These are phyloP conservation scores for Malacoraja senta DNA, from an alignment of 2,797 vertebrate genomes.

Conservation along the genomic window DNA sequence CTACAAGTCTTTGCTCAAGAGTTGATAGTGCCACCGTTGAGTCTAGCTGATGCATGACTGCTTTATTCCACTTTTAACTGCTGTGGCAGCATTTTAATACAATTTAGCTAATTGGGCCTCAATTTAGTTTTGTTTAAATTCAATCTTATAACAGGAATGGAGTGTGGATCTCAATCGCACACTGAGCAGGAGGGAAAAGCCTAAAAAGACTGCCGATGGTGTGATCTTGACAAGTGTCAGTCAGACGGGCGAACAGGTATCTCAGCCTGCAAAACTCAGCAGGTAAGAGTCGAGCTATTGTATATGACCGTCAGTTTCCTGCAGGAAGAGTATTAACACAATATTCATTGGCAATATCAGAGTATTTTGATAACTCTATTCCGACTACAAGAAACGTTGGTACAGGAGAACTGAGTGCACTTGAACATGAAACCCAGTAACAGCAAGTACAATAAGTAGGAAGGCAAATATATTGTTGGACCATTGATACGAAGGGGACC, in stretches of 20 bases:
- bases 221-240: conserved; percentile 86
- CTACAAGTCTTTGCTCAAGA: not conserved
- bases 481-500: too few relatives aligned
- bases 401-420: too few relatives aligned
- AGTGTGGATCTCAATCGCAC: conserved; percentile 87
- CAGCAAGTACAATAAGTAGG: too few relatives aligned
- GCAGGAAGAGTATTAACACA: not conserved
- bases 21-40: not conserved
- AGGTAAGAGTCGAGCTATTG: conserved; percentile 57
- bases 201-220: conserved; percentile 77
- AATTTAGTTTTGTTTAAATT: not conserved
- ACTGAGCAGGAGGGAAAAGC: conserved; percentile 81
- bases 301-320: not conserved
- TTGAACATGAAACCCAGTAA: too few relatives aligned
- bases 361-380: not conserved
- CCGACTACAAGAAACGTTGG: too few relatives aligned
- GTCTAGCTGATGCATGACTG: not conserved
- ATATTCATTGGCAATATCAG: not conserved
- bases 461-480: too few relatives aligned
- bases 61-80: not conserved
- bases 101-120: not conserved
- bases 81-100: not conserved
- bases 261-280: conserved; percentile 65
- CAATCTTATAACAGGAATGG: conserved; percentile 70
- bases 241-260: conserved; percentile 70